Evolutionary conservation across 2,888 invertebrate species (phyloP).

Genomic region (Drosophila pseudotalamancana): DNA sequence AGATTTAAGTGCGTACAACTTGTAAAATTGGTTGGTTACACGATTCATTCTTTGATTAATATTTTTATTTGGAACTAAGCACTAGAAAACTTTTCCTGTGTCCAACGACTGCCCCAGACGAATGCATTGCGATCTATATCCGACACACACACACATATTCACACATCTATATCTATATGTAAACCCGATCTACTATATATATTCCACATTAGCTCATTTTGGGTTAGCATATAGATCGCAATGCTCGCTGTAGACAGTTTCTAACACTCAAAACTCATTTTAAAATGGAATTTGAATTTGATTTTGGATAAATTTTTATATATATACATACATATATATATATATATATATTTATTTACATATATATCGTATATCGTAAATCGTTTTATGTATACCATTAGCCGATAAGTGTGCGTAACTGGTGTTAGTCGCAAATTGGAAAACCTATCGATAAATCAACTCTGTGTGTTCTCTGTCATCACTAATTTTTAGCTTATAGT

Average conservation of each 20-base stretch:
- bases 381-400: slow-evolving; percentile 36
- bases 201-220: slow-evolving; percentile 30
- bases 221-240: slow-evolving; percentile 43
- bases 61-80: slow-evolving; percentile 43
- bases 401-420: slow-evolving; percentile 78
- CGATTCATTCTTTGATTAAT: slow-evolving; percentile 52
- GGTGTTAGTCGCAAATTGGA: slow-evolving; percentile 83
- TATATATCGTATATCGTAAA: slow-evolving; percentile 38
- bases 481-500: slow-evolving; percentile 72
- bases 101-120: slow-evolving; percentile 29
- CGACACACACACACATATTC: background rate
- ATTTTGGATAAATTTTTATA: slow-evolving; percentile 13
- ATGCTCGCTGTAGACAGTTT: slow-evolving; percentile 23
- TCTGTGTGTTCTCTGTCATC: slow-evolving; percentile 77
- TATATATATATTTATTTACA: background rate
- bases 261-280: slow-evolving; percentile 42
- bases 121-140: slow-evolving; percentile 26
- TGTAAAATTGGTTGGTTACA: slow-evolving; percentile 69
- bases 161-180: slow-evolving; percentile 28
- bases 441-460: slow-evolving; percentile 44
- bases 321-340: background rate
- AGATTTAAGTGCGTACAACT: slow-evolving; percentile 56
- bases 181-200: slow-evolving; percentile 9
- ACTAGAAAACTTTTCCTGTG: slow-evolving; percentile 73
- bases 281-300: slow-evolving; percentile 24